A percentile compares a stretch with the other conserved stretches of the same genome.
These are phyloP conservation scores for Chlamydotis undulata DNA, from an alignment of 2,113 vertebrate genomes.

Conservation along the genomic window DNA sequence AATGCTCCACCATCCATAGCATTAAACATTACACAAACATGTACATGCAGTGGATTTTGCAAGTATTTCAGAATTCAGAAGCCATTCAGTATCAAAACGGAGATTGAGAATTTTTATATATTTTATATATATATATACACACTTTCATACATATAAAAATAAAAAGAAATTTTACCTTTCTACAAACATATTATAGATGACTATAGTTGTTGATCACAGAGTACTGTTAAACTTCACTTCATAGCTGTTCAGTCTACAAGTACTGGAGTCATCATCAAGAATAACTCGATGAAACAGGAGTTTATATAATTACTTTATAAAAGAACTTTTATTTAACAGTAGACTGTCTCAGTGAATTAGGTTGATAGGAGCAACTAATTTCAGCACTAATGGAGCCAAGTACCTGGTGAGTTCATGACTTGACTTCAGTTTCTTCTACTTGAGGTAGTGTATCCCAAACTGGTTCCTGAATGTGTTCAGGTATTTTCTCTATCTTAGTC, in stretches of 20 bases:
- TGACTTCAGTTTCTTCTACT: slow-evolving; percentile 58
- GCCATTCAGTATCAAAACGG: background rate
- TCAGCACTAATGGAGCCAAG: background rate
- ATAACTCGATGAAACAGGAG: background rate
- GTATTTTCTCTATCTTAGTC: slow-evolving; percentile 88
- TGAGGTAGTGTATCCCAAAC: slow-evolving; percentile 81
- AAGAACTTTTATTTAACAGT: slow-evolving; percentile 35
- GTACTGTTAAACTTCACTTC: background rate
- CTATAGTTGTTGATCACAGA: background rate
- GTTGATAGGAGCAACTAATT: background rate
- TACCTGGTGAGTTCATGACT: slow-evolving; percentile 20
- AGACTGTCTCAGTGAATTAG: background rate
- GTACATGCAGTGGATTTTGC: background rate
- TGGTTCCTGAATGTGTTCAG: slow-evolving; percentile 89
- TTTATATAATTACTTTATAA: background rate
- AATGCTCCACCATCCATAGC: background rate
- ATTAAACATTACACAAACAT: background rate
- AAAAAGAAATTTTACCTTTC: background rate
- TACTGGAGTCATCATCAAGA: background rate
- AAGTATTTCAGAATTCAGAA: background rate
- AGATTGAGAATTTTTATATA: background rate
- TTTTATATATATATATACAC: background rate
- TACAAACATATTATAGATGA: background rate
- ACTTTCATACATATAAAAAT: background rate
- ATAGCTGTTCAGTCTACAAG: background rate